Evolutionary conservation across 2,113 vertebrate species (phyloP).

Genomic region (Euleptes europaea): DNA sequence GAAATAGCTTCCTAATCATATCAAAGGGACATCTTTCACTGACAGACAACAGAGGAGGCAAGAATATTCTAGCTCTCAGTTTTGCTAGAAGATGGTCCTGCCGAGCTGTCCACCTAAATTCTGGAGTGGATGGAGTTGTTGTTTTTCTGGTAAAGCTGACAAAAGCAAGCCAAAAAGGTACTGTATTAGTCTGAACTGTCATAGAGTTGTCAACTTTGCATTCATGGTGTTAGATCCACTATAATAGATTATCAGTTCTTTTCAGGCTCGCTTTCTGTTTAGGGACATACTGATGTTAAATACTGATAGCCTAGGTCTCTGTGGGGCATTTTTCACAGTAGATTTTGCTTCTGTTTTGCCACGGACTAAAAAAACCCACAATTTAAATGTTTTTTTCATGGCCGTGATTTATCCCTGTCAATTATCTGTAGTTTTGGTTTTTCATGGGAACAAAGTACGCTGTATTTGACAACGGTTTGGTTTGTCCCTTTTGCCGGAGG

Average conservation of each 20-base stretch:
- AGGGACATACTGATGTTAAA: neutral
- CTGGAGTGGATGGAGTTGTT: neutral
- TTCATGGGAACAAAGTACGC: too few relatives aligned
- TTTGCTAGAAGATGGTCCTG: neutral
- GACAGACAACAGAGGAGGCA: neutral
- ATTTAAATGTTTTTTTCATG: too few relatives aligned
- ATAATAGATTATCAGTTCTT: neutral
- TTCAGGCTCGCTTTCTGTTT: neutral
- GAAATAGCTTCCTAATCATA: constrained; percentile 31
- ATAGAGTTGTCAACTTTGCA: neutral
- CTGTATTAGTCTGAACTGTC: neutral
- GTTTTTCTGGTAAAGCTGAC: neutral
- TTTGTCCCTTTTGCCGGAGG: too few relatives aligned
- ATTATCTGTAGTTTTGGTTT: too few relatives aligned
- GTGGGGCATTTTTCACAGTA: too few relatives aligned
- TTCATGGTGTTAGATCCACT: neutral
- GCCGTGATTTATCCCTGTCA: too few relatives aligned
- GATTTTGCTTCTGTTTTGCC: too few relatives aligned
- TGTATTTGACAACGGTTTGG: too few relatives aligned
- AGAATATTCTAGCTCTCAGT: neutral
- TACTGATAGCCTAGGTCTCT: neutral
- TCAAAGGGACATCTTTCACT: constrained; percentile 28
- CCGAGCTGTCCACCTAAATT: neutral
- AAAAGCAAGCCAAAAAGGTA: neutral
- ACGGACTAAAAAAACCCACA: too few relatives aligned